Evolutionary conservation across 2,797 vertebrate species (phyloP).

Genomic region (Sciurus vulgaris): DNA sequence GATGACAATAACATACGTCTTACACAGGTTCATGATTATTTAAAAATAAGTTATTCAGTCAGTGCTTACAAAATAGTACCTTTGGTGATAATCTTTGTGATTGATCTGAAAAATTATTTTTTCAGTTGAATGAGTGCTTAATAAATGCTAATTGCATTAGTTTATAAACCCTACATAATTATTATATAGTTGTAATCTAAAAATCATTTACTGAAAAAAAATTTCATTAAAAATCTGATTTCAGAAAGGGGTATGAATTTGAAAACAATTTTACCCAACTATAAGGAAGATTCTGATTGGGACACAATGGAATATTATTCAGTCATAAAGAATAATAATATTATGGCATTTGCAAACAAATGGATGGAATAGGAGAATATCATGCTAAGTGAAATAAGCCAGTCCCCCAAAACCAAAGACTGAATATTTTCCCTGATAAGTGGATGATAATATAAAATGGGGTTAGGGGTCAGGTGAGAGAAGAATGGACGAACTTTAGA

Average conservation of each 20-base stretch:
- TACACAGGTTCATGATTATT: not conserved
- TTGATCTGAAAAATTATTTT: not conserved
- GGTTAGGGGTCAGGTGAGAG: too few relatives aligned
- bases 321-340: too few relatives aligned
- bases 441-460: too few relatives aligned
- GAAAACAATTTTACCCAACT: not conserved
- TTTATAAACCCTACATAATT: not conserved
- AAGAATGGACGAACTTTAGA: too few relatives aligned
- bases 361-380: too few relatives aligned
- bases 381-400: too few relatives aligned
- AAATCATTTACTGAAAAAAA: not conserved
- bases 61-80: not conserved
- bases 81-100: not conserved
- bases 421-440: too few relatives aligned
- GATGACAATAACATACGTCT: not conserved
- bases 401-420: too few relatives aligned
- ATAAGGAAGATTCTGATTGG: not conserved
- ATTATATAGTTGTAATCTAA: not conserved
- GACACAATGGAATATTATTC: not conserved
- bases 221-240: not conserved
- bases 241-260: not conserved
- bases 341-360: too few relatives aligned
- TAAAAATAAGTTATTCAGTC: not conserved
- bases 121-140: not conserved
- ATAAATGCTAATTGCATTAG: not conserved